phyloP scores from a whole-genome alignment of 2,797 vertebrate species.

The Moxostoma hubbsi region DNA sequence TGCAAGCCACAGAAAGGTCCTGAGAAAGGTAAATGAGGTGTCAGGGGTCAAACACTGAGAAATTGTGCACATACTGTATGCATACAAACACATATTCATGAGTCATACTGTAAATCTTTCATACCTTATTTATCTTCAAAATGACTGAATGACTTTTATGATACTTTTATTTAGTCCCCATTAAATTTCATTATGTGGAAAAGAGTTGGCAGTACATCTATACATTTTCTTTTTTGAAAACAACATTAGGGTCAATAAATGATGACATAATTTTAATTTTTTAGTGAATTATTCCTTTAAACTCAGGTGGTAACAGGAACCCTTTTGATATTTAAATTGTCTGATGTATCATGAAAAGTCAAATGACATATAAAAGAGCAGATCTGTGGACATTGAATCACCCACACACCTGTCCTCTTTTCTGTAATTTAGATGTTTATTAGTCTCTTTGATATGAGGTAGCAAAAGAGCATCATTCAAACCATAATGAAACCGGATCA shows the following conservation, averaged over 20 bases:
- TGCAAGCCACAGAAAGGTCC: not conserved
- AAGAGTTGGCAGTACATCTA: too few species aligned
- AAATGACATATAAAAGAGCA: slow-evolving; percentile 12
- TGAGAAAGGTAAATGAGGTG: not conserved
- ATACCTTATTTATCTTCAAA: not conserved
- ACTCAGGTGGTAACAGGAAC: not conserved
- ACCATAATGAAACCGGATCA: slow-evolving; percentile 24
- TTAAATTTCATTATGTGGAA: not conserved
- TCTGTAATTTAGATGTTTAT: slow-evolving; percentile 24
- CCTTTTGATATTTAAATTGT: slow-evolving; percentile 35
- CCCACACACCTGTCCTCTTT: slow-evolving; percentile 23
- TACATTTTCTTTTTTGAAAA: too few species aligned
- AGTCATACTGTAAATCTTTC: not conserved
- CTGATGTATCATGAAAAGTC: not conserved
- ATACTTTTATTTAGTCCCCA: too few species aligned
- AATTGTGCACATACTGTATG: not conserved
- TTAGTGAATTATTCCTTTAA: not conserved
- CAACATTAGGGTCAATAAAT: too few species aligned
- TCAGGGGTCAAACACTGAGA: not conserved
- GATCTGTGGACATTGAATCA: slow-evolving; percentile 26
- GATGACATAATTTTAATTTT: too few species aligned
- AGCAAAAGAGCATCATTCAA: slow-evolving; percentile 37
- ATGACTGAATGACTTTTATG: too few species aligned
- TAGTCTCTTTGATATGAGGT: slow-evolving; percentile 13
- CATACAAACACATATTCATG: not conserved